A percentile compares a stretch with the other conserved stretches of the same genome.
phyloP scores from a whole-genome alignment of 2,797 vertebrate genomes.

The Anguilla obscura region DNA sequence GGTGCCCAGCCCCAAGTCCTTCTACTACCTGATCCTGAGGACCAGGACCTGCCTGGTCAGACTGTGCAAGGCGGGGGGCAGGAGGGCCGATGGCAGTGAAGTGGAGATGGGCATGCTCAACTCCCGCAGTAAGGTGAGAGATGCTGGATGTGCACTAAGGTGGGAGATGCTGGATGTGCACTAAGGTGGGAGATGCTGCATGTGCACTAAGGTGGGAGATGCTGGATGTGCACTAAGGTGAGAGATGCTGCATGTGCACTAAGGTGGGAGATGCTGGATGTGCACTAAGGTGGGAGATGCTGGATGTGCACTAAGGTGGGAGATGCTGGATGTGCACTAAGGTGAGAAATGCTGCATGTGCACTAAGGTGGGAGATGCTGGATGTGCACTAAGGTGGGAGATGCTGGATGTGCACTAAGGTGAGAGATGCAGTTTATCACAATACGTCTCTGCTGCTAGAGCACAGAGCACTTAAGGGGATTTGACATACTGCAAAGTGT shows the following conservation, averaged over 20 bases:
- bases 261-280: too few species aligned
- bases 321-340: too few species aligned
- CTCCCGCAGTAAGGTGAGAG: conserved; percentile 80
- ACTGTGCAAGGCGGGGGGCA: conserved; percentile 89
- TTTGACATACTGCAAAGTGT: not conserved
- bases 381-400: too few species aligned
- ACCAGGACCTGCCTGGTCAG: conserved; percentile 87
- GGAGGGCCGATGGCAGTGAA: conserved; percentile 83
- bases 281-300: conserved; percentile 57
- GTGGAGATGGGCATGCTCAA: conserved; percentile 95
- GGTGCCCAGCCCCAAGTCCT: conserved; percentile 96
- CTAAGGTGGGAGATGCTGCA: too few species aligned
- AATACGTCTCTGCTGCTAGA: not conserved
- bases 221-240: too few species aligned
- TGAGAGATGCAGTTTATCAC: conserved; percentile 49
- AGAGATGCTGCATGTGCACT: too few species aligned
- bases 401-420: conserved; percentile 39
- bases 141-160: conserved; percentile 68
- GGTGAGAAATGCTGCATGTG: too few species aligned
- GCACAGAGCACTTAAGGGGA: not conserved
- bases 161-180: conserved; percentile 46
- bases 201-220: too few species aligned
- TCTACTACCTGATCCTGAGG: conserved; percentile 92
- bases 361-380: too few species aligned
- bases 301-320: too few species aligned